Base-by-base conservation (phyloP, 2,797 vertebrate genomes). In the Pseudochaenichthys georgianus region DNA sequence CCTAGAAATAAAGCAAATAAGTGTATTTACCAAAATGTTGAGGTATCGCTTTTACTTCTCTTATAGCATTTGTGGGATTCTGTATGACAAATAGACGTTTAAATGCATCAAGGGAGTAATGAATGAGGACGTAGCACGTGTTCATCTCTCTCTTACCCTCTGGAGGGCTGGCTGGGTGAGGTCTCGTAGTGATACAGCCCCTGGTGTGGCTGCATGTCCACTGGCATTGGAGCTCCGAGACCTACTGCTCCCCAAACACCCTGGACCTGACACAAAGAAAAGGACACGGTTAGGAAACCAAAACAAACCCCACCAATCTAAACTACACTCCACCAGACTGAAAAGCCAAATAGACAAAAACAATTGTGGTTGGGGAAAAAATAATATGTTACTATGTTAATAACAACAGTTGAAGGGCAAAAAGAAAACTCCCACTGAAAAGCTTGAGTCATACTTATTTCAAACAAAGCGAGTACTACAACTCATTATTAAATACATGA, bases 191-290 rank as follows among this genome's bases (percentile, higher is more conserved):
- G 95, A 88, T 94, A 95, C 91, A 95, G 93, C 92, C 94, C 94
- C 91, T 96, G 94, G 82, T 95, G 95, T 87, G 94, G 94, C 93
- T 95, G 95, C 94, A 95, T 95, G 92, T 95, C 94, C 92, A 94
- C 94, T 91, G 94, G 94, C 95, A 96, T 96, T 73, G 94, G 92
- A 89, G 91, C 93, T 92, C 84, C 64, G 64, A 82, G 87, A 77
- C 87, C 90, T 69, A 60, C 87, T 85, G 82, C 89, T 89, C 89
- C 89, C 89, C 88, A 84, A 68, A 88, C 85, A 88, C 85, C 89
- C 84, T 89, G 81, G 85, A 91, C 86, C 85, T 91, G 87, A 77
- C 48, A 78, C 51, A 84, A 43, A 88, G 42, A 84, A 68, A 55
- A 72, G 65, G 57, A 84, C 83, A 75, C 13, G 13, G 80, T 85